Base-by-base conservation (phyloP, 1,140 invertebrate species). In the Eriosoma lanigerum region DNA sequence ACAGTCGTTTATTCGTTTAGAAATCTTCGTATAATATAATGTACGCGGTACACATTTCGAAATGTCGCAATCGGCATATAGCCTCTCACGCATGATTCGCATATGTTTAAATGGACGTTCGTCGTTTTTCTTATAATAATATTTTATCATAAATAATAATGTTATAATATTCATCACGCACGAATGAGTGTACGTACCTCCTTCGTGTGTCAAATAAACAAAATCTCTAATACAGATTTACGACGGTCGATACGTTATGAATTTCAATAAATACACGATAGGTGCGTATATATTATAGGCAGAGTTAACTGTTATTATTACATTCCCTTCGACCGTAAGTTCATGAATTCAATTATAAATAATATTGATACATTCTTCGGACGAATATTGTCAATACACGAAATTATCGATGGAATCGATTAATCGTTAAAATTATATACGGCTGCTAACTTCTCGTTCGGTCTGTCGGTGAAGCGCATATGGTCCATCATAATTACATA, bases 161-260 rank as follows among this genome's bases (percentile, higher is more conserved):
- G 10, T 48, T 48, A 64, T 38, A 9, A 13, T 68, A 48, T 68
- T 17, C 66, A 68, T 68, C 66, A 68, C 66, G 44, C 66, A 68
- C 66, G 66, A 68, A 68, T n/a, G 64, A 46, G 38, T 24, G 10
- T 17, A 24, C 26, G 13, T 62, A 32, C 26, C 29, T 32, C 19
- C 29, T 24, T 19, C 66, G 44, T 48, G 44, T 24, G 21, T 68
- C 21, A 48, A 68, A 68, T 48, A 48, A 68, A 68, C 44, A 48
- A 68, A 46, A 46, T 21, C 44, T 68, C 21, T 46, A 68, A 48
- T 48, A 26, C 21, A 21, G 38, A 48, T 24, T 48, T 68, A 68
- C 24, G 38, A 26, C 66, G 66, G 12, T 58, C 19, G 19, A 19
- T 66, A 24, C 15, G 44, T 24, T 21, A 13, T 68, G 66, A 68